These are phyloP conservation scores for Anoplolepis gracilipes DNA, from an alignment of 1,140 invertebrate species.

Conservation along the genomic window DNA sequence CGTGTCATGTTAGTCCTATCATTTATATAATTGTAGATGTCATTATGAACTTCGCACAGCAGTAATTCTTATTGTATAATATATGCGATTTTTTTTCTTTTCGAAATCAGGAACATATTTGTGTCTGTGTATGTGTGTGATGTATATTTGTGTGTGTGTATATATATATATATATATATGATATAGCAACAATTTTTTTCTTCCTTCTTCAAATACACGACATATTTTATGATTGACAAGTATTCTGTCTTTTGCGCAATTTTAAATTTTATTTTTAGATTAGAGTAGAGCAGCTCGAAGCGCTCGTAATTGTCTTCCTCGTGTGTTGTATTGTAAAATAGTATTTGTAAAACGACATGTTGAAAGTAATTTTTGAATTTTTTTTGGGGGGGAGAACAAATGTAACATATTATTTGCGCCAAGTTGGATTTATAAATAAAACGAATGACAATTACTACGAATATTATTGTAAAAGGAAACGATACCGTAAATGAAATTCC, in stretches of 20 bases:
- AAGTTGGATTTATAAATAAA: constrained; percentile 30
- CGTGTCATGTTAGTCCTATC: constrained; percentile 59
- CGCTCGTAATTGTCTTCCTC: constrained; percentile 29
- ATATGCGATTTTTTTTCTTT: constrained; percentile 47
- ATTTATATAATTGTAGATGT: constrained; percentile 64
- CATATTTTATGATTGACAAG: constrained; percentile 55
- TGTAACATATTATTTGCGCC: not conserved
- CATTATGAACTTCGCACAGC: constrained; percentile 40
- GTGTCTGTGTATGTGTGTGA: not conserved
- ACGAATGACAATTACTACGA: constrained; percentile 17
- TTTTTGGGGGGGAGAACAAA: too few species aligned
- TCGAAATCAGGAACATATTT: constrained; percentile 71
- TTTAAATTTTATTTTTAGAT: constrained; percentile 29
- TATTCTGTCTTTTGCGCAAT: constrained; percentile 39
- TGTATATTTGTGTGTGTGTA: too few species aligned
- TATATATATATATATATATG: constrained; percentile 40
- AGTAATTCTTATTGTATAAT: constrained; percentile 64
- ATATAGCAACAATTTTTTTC: constrained; percentile 49
- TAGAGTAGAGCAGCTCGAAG: constrained; percentile 14
- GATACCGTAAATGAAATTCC: constrained; percentile 37
- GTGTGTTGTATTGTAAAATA: constrained; percentile 39
- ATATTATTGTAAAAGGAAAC: constrained; percentile 23
- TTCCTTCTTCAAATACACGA: constrained; percentile 30
- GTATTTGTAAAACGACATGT: constrained; percentile 31
- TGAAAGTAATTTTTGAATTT: constrained; percentile 21